These are phyloP conservation scores for Adoxophyes honmai DNA, from an alignment of 1,140 invertebrate genomes.

Conservation along the genomic window DNA sequence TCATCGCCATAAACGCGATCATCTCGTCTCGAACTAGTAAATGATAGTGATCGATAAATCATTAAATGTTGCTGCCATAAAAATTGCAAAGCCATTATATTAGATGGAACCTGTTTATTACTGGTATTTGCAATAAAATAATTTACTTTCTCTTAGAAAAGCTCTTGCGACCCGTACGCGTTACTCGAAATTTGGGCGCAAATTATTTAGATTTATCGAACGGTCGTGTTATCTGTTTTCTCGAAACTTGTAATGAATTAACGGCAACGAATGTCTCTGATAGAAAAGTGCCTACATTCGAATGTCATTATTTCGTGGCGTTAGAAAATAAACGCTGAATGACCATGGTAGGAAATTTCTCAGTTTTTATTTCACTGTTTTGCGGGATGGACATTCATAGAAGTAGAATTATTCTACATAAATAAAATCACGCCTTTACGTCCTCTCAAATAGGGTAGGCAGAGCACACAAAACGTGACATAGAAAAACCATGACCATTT, in stretches of 20 bases:
- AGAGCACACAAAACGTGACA: no score
- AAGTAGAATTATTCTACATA: no score
- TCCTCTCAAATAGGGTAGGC: no score
- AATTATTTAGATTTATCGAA: slow-evolving; percentile 49
- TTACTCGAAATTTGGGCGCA: slow-evolving; percentile 38
- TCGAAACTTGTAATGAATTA: background rate
- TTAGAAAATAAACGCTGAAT: no score
- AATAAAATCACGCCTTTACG: no score
- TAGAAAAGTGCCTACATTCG: no score
- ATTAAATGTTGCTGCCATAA: slow-evolving; percentile 30
- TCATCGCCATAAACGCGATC: background rate
- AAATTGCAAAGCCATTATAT: slow-evolving; percentile 52
- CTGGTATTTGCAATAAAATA: slow-evolving; percentile 58
- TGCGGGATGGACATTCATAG: no score
- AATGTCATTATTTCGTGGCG: no score
- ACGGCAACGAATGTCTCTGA: background rate
- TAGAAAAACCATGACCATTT: no score
- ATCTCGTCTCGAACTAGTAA: background rate
- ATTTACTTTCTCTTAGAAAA: slow-evolving; percentile 71
- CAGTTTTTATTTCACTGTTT: no score
- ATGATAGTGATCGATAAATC: slow-evolving; percentile 20
- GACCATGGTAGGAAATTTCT: no score
- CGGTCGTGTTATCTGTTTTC: background rate
- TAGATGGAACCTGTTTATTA: slow-evolving; percentile 49
- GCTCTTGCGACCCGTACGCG: slow-evolving; percentile 36